Evolutionary conservation across 1,140 invertebrate species (phyloP), one percentile per base, ranked within the genome.

Genomic region (Drosophila miranda): DNA sequence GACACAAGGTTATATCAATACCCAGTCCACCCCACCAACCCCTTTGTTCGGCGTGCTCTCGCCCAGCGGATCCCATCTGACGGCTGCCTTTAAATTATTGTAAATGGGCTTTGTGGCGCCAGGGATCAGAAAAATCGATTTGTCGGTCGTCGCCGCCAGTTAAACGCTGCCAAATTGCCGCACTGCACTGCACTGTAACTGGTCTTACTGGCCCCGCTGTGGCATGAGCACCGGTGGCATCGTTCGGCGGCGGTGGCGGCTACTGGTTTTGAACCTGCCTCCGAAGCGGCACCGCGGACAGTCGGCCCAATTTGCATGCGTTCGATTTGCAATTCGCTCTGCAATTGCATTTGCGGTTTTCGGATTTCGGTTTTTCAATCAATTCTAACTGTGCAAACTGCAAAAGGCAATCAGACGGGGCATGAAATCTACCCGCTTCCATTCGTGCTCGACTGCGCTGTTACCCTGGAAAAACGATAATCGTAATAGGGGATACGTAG

Each of bases 271-370:
- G 61, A 74, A 66, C 60, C 42, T 64, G 58, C 69, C 62, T 68
- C 64, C 38, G 49, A 45, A 59, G 53, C 52, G 1, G 21, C 26
- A 41, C n/a, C 57, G 28, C 38, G 19, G 7, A 34, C 23, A 26
- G 23, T 26, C n/a, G 41, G 63, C 73, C 73, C 81, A 87, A 84
- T 86, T 86, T 84, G 81, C 77, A 80, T 83, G 80, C 81, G 70
- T 82, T 79, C 80, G 80, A 84, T 84, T 83, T 80, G 72, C 80
- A 84, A 84, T 83, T 83, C 79, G 79, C 72, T 76, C 49, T 75
- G 80, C 80, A 84, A 84, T 84, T 84, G 81, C 72, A 86, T 84
- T 76, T 84, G 80, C 80, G 80, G 80, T 84, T 84, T 76, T 69
- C 61, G 60, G 60, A 61, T 78, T 74, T 74, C 49, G 58, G 59